Base-by-base conservation (phyloP, 2,888 invertebrate species). In the Caenorhabditis wallacei region DNA sequence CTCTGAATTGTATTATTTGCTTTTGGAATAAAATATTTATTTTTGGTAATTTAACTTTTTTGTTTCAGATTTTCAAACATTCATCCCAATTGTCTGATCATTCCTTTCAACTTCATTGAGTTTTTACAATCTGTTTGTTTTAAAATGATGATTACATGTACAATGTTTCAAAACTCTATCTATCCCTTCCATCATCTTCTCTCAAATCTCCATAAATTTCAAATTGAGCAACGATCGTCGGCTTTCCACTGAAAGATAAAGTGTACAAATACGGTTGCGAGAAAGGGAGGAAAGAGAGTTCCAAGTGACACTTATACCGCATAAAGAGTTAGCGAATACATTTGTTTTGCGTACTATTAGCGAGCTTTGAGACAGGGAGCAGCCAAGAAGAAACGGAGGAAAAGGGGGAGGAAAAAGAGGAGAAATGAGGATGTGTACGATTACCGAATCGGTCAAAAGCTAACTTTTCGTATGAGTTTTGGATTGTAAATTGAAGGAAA, bases 291-390 rank as follows among this genome's bases (percentile, higher is more conserved):
- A 59, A 40, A 59, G 66, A 64, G 75, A 76, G 66, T 59, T 76
- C 75, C 75, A 76, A 76, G 75, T 76, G 75, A 76, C 75, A 76
- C 75, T 76, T 76, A 76, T 76, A 66, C 68, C 64, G 75, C 61
- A 56, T 22, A 56, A 35, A 56, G 74, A 66, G 74, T 74, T 74
- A 56, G 74, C 74, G 66, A 66, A 68, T 76, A 76, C 75, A 76
- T 76, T 76, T 76, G 75, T 76, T 76, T 68, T 76, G 75, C 68
- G 59, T 76, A 76, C 75, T 76, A 76, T 68, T 76, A 76, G 75
- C 75, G 59, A 30, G 51, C 54, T 40, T 59, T 51, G 51, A 61
- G 46, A 68, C 46, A 51, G 51, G 18, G 63, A 46, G 66, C 57
- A 54, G 56, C 63, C 59, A 22, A 64, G 30, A 64, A 51, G 40